Evolutionary conservation across 2,797 vertebrate species (phyloP).

Genomic region (Lycodopsis pacificus): DNA sequence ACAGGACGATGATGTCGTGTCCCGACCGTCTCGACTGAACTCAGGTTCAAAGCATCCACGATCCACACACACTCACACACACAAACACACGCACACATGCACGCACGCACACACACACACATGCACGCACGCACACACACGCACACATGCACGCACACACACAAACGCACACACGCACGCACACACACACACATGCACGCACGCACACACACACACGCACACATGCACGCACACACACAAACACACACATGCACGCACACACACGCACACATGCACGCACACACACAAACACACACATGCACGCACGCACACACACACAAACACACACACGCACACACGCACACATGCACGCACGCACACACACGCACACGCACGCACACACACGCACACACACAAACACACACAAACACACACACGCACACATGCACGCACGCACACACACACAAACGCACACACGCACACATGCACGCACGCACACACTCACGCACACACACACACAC

Average conservation of each 20-base stretch:
- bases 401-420: constrained; percentile 5
- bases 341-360: constrained; percentile 11
- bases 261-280: constrained; percentile 6
- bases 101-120: constrained; percentile 12
- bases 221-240: constrained; percentile 11
- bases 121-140: constrained; percentile 11
- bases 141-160: no score
- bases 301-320: constrained; percentile 17
- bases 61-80: constrained; percentile 5
- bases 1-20: constrained; percentile 41
- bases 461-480: no score
- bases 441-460: constrained; percentile 16
- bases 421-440: no score
- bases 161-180: no score
- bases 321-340: constrained; percentile 14
- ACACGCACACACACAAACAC: constrained; percentile 5
- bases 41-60: no score
- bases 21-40: no score
- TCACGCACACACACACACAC: constrained; percentile 12
- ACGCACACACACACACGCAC: constrained; percentile 5
- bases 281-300: no score
- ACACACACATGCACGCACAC: no score
- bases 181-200: constrained; percentile 10
- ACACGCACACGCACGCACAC: constrained; percentile 5
- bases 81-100: constrained; percentile 19